These are phyloP conservation scores for Dusona sp. DNA, from an alignment of 2,888 invertebrate genomes.

Conservation along the genomic window DNA sequence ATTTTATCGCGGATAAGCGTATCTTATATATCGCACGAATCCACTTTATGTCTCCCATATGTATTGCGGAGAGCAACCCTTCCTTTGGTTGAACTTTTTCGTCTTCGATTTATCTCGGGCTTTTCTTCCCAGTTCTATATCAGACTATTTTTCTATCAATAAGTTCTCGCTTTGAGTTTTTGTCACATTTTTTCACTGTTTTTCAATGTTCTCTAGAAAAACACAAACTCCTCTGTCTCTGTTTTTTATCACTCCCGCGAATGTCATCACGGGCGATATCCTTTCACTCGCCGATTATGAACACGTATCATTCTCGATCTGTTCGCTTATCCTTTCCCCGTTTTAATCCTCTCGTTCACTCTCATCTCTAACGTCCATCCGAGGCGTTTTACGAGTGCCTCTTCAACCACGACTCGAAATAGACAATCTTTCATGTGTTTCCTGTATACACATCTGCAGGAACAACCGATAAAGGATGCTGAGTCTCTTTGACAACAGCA, in stretches of 20 bases:
- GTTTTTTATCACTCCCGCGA: too few relatives aligned
- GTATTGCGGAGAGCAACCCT: slow-evolving; percentile 20
- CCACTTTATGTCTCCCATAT: slow-evolving; percentile 11
- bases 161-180: neutral
- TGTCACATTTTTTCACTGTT: neutral
- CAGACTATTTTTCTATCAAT: neutral
- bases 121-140: neutral
- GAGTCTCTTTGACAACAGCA: neutral
- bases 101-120: neutral
- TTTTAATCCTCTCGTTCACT: neutral
- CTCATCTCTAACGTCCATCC: neutral
- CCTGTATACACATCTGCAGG: neutral
- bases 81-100: slow-evolving; percentile 17
- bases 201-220: neutral
- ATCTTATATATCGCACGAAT: slow-evolving; percentile 2
- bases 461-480: neutral
- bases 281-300: neutral
- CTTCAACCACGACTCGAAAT: neutral
- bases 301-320: neutral
- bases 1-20: slow-evolving; percentile 27
- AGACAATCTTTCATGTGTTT: neutral
- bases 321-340: neutral
- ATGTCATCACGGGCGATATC: neutral
- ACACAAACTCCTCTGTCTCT: neutral
- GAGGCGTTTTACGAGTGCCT: neutral